These are phyloP conservation scores for Scomberomorus guttatus DNA, from an alignment of 2,797 vertebrate species.

Conservation along the genomic window DNA sequence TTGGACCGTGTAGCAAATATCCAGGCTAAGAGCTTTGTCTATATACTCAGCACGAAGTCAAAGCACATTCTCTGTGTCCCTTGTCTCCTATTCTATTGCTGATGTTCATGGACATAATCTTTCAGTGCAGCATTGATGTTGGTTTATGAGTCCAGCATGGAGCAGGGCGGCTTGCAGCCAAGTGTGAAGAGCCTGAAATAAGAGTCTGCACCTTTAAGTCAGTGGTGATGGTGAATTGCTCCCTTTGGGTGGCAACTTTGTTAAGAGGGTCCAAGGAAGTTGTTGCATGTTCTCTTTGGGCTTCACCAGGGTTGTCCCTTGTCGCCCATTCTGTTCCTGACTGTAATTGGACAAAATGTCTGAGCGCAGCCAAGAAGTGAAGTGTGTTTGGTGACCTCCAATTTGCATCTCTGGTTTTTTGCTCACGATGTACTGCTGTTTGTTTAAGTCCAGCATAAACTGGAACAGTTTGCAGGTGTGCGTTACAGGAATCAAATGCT, in stretches of 20 bases:
- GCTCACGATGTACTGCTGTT: background rate
- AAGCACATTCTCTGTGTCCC: too few relatives aligned
- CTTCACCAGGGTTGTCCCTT: background rate
- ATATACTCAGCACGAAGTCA: too few relatives aligned
- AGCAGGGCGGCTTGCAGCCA: too few relatives aligned
- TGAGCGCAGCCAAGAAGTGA: background rate
- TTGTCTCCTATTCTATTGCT: too few relatives aligned
- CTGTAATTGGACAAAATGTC: background rate
- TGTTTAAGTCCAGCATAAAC: background rate
- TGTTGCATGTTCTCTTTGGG: background rate
- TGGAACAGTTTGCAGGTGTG: background rate
- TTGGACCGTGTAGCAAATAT: too few relatives aligned
- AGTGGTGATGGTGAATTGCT: background rate
- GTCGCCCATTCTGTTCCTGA: background rate
- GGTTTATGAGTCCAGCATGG: too few relatives aligned
- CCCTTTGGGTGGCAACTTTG: background rate
- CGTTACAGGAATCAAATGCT: background rate
- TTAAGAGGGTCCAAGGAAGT: background rate
- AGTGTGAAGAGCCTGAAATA: too few relatives aligned
- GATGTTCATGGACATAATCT: too few relatives aligned
- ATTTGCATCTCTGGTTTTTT: background rate
- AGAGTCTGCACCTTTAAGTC: background rate
- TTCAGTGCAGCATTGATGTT: too few relatives aligned
- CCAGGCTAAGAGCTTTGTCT: too few relatives aligned
- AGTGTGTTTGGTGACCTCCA: background rate